Percentiles rank a stretch among this genome's conserved stretches.
Evolutionary conservation across 2,888 invertebrate genomes (phyloP).

Genomic region (Apantesis nais): DNA sequence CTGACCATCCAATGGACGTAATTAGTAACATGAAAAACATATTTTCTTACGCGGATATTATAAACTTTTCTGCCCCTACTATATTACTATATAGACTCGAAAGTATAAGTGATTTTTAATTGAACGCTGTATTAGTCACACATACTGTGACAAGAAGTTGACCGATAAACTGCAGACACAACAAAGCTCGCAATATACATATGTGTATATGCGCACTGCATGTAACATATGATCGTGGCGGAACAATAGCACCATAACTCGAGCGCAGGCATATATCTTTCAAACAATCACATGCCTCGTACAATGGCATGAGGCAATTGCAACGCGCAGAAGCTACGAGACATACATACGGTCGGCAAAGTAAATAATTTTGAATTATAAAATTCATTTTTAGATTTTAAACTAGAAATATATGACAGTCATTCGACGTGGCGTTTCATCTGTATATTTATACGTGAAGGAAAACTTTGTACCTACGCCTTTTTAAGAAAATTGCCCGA

Average conservation of each 20-base stretch:
- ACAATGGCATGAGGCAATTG: slow-evolving; percentile 40
- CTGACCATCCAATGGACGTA: not conserved
- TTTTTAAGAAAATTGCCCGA: too few species aligned
- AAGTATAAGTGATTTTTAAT: not conserved
- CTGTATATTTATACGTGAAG: too few species aligned
- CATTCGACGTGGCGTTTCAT: not conserved
- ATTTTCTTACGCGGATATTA: not conserved
- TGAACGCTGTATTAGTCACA: not conserved
- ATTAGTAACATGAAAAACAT: not conserved
- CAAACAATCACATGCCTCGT: slow-evolving; percentile 41
- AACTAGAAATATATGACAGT: not conserved
- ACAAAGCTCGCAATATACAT: slow-evolving; percentile 43
- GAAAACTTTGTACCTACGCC: too few species aligned
- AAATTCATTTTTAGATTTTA: not conserved
- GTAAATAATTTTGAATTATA: not conserved
- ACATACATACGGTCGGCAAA: not conserved
- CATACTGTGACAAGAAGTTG: slow-evolving; percentile 9
- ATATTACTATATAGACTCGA: not conserved
- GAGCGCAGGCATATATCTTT: slow-evolving; percentile 36
- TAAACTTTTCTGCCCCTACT: not conserved
- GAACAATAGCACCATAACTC: slow-evolving; percentile 56
- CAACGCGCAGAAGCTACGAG: slow-evolving; percentile 18
- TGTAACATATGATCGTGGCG: slow-evolving; percentile 51
- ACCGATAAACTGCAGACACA: slow-evolving; percentile 62
- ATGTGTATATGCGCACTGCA: not conserved